A percentile compares a stretch with the other conserved stretches of the same genome.
Conservation (phyloP, 1,140 invertebrate genomes). For the Habropoda laboriosa region DNA sequence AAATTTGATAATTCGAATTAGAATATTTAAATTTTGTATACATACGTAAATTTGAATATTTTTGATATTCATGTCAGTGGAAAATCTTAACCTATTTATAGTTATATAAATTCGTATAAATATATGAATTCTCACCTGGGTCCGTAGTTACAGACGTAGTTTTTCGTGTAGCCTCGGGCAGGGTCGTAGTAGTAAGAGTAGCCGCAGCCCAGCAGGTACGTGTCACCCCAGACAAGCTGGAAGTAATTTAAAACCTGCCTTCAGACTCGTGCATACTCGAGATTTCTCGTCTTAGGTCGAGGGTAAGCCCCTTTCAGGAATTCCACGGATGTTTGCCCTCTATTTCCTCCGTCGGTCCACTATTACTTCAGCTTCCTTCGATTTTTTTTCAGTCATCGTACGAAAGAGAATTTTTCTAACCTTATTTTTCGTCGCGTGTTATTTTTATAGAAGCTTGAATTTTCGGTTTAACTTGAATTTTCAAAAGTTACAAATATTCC, state of each 20-base stretch:
- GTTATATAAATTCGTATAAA: background rate
- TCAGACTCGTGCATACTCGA: background rate
- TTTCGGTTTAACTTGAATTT: too few species aligned
- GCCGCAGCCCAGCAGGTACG: slow-evolving; percentile 90
- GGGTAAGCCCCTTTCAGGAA: background rate
- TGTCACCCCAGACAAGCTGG: slow-evolving; percentile 91
- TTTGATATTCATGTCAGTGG: too few species aligned
- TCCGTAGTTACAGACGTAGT: slow-evolving; percentile 94
- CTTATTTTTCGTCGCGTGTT: too few species aligned
- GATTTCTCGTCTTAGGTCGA: background rate
- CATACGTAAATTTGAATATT: too few species aligned
- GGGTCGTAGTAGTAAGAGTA: slow-evolving; percentile 90
- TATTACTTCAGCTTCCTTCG: background rate
- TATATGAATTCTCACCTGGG: slow-evolving; percentile 84
- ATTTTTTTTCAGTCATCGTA: too few species aligned
- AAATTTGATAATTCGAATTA: too few species aligned
- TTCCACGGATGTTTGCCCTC: background rate
- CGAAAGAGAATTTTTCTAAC: too few species aligned
- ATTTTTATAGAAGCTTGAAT: too few species aligned
- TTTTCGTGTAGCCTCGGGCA: slow-evolving; percentile 87
- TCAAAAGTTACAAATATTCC: too few species aligned
- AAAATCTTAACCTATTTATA: too few species aligned
- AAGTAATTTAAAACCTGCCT: slow-evolving; percentile 70
- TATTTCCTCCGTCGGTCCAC: background rate
- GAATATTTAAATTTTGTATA: too few species aligned